Conservation (phyloP, 2,888 invertebrate species). For the Caenorhabditis becei region DNA sequence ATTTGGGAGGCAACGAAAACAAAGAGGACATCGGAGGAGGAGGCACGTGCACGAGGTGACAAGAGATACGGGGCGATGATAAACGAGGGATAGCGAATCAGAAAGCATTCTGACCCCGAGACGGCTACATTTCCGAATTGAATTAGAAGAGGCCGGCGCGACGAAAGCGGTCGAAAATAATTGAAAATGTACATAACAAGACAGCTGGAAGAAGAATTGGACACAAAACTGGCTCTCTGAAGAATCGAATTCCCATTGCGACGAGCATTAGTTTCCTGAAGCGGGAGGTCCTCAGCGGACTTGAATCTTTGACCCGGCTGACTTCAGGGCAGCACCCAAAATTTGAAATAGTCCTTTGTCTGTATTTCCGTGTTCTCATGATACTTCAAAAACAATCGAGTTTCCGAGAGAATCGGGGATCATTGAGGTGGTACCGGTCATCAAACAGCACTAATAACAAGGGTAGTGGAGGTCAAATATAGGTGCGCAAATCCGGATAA, state of each 20-base stretch:
- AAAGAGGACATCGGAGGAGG: conserved; percentile 23
- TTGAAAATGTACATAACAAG: conserved; percentile 51
- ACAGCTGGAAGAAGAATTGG: too few relatives aligned
- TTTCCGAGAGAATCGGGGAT: neutral
- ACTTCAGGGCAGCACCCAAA: too few relatives aligned
- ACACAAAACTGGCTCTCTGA: too few relatives aligned
- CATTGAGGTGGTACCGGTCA: conserved; percentile 9
- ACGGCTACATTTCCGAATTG: conserved; percentile 28
- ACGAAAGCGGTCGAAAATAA: conserved; percentile 32
- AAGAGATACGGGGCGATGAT: conserved; percentile 17
- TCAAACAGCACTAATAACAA: conserved; percentile 11
- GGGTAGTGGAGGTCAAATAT: conserved; percentile 2
- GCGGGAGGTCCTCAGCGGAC: neutral
- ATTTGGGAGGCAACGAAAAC: neutral
- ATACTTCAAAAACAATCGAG: conserved; percentile 6
- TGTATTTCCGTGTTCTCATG: neutral
- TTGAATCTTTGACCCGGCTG: too few relatives aligned
- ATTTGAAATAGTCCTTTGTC: neutral
- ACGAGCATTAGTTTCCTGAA: too few relatives aligned
- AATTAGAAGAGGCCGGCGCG: conserved; percentile 9
- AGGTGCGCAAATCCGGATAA: conserved; percentile 49
- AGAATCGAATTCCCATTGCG: too few relatives aligned
- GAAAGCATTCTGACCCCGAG: neutral
- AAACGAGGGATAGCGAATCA: conserved; percentile 1
- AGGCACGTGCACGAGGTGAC: conserved; percentile 18